phyloP scores from a whole-genome alignment of 2,888 invertebrate species.

The Autographa gamma region DNA sequence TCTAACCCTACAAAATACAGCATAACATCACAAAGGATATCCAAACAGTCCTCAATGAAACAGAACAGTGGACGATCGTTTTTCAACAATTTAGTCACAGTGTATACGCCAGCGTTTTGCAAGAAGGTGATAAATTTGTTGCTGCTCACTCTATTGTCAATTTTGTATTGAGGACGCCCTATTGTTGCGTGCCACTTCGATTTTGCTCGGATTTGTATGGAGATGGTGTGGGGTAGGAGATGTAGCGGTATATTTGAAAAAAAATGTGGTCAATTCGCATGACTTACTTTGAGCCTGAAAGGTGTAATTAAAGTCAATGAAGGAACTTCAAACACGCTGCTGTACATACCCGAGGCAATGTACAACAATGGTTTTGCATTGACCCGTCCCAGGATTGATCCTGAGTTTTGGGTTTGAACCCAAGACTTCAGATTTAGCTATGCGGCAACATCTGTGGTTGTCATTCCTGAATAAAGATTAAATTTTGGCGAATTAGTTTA shows the following conservation, averaged over 20 bases:
- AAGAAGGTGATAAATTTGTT: slow-evolving; percentile 84
- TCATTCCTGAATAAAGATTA: no score
- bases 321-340: no score
- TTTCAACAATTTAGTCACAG: slow-evolving; percentile 82
- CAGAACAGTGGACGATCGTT: slow-evolving; percentile 56
- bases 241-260: neutral
- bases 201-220: slow-evolving; percentile 84
- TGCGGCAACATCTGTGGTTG: no score
- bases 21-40: neutral
- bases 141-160: slow-evolving; percentile 84
- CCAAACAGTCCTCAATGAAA: slow-evolving; percentile 5
- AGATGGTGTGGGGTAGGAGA: slow-evolving; percentile 52
- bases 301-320: no score
- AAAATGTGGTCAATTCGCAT: neutral
- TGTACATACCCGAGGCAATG: no score
- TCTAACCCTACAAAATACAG: neutral
- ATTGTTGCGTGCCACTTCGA: slow-evolving; percentile 85
- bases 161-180: slow-evolving; percentile 85
- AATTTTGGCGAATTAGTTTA: no score
- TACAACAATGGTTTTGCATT: no score
- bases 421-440: no score
- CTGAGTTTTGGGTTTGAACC: no score
- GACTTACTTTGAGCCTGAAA: no score
- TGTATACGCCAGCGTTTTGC: slow-evolving; percentile 65
- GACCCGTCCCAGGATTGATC: no score